A percentile compares a stretch with the other conserved stretches of the same genome.
Conservation (phyloP, 2,113 vertebrate genomes). For the Psettodes erumei region DNA sequence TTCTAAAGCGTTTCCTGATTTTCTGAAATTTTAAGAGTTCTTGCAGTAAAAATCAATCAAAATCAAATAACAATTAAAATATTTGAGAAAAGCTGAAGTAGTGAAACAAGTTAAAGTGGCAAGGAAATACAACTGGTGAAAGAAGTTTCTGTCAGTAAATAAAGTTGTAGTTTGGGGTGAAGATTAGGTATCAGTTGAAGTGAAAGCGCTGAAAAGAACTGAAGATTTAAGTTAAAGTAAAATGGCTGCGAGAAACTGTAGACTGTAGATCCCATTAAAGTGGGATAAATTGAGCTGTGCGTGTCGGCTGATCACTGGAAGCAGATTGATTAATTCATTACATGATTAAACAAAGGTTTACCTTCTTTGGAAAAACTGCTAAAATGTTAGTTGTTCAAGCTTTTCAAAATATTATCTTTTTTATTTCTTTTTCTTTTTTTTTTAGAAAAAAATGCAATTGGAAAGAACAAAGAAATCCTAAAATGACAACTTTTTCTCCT, state of each 20-base stretch:
- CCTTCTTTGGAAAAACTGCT: background rate
- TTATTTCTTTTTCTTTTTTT: background rate
- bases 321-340: too few relatives aligned
- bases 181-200: background rate
- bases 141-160: too few relatives aligned
- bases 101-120: background rate
- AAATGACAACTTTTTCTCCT: constrained; percentile 22
- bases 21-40: background rate
- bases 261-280: too few relatives aligned
- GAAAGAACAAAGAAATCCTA: constrained; percentile 6
- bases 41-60: too few relatives aligned
- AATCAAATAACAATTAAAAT: too few relatives aligned
- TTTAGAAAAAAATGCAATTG: background rate
- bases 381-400: background rate
- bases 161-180: too few relatives aligned
- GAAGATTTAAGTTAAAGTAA: too few relatives aligned
- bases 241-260: too few relatives aligned
- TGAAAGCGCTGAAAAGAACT: background rate
- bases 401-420: background rate
- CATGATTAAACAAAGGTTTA: background rate
- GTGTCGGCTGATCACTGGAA: too few relatives aligned
- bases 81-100: background rate
- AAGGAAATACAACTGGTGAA: too few relatives aligned
- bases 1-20: too few relatives aligned
- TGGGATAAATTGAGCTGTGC: too few relatives aligned